Conservation (phyloP, 2,797 vertebrate species). For the Trachurus trachurus region DNA sequence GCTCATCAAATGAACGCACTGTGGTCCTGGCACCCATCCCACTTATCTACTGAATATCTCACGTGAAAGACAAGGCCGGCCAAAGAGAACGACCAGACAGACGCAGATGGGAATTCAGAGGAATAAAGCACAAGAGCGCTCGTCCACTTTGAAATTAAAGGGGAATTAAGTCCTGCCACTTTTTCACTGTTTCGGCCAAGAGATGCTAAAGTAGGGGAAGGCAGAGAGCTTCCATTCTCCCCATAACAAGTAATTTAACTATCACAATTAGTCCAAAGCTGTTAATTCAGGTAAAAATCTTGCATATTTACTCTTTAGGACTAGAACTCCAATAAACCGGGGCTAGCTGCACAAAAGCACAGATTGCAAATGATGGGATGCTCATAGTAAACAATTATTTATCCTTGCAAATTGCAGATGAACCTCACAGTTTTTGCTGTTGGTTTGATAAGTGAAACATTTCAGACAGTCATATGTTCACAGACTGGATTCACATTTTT, state of each 20-base stretch:
- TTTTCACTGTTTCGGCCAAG: too few species aligned
- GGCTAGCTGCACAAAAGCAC: neutral
- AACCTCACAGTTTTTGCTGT: neutral
- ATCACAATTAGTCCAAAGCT: too few species aligned
- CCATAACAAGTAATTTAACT: neutral
- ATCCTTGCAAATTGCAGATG: neutral
- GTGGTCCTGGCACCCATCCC: constrained; percentile 10
- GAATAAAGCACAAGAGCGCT: constrained; percentile 1
- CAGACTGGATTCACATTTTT: neutral
- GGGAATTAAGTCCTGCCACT: neutral
- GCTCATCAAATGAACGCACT: constrained; percentile 34
- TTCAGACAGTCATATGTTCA: neutral
- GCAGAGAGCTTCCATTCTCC: too few species aligned
- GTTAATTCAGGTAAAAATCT: too few species aligned
- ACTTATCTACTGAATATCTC: constrained; percentile 30
- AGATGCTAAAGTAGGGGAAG: too few species aligned
- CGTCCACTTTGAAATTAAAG: constrained; percentile 3
- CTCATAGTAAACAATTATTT: neutral
- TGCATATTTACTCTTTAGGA: too few species aligned
- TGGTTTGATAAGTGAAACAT: constrained; percentile 2
- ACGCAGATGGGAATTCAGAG: constrained; percentile 5
- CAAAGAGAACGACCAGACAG: constrained; percentile 24
- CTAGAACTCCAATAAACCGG: neutral
- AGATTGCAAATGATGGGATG: neutral
- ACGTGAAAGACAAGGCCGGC: constrained; percentile 17